Evolutionary conservation across 2,113 vertebrate genomes (phyloP).

Genomic region (Willisornis vidua): DNA sequence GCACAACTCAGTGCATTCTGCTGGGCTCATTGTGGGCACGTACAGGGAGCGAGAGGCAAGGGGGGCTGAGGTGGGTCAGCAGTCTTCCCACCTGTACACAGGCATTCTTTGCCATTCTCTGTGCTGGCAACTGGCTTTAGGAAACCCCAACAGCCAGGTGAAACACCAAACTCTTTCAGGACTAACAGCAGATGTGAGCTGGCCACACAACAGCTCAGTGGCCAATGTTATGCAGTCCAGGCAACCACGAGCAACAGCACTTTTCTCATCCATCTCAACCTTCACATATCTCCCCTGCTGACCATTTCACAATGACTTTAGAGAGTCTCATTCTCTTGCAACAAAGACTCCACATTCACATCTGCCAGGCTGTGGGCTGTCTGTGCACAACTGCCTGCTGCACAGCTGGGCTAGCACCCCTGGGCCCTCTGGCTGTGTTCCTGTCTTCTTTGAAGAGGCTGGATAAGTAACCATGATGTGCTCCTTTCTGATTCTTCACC

Average conservation of each 20-base stretch:
- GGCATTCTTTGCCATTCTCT: neutral
- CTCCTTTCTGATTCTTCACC: slow-evolving; percentile 24
- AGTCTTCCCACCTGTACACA: neutral
- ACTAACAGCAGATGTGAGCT: neutral
- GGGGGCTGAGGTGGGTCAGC: neutral
- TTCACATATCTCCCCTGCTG: neutral
- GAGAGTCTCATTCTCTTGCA: neutral
- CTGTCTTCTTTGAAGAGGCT: neutral
- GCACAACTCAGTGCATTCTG: neutral
- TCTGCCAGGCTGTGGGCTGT: neutral
- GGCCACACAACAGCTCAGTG: neutral
- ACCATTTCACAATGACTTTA: neutral
- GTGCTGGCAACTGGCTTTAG: neutral
- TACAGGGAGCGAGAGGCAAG: neutral
- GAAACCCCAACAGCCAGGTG: neutral
- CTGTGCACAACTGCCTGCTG: neutral
- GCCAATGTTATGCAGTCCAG: neutral
- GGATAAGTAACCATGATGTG: neutral
- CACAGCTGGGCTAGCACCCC: neutral
- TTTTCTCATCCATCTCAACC: neutral
- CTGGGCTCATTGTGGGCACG: neutral
- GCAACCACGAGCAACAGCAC: neutral
- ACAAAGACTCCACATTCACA: neutral
- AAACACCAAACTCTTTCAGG: neutral
- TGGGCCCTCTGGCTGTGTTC: neutral